Evolutionary conservation across 2,113 vertebrate species (phyloP).

Genomic region (Semnornis frantzii): DNA sequence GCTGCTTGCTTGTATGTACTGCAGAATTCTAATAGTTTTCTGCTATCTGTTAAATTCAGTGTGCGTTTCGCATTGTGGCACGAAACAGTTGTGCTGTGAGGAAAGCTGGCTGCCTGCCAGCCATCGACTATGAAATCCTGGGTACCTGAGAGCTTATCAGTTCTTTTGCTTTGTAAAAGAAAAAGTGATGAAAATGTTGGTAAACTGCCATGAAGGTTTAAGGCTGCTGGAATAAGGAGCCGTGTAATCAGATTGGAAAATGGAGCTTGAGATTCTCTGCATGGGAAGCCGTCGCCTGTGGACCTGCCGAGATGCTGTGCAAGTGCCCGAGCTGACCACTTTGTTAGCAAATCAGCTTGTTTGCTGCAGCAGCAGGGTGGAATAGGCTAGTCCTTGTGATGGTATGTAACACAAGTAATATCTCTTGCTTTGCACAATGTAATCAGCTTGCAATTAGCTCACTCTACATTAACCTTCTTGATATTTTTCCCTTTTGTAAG

Average conservation of each 20-base stretch:
- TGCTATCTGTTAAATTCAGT: slow-evolving; percentile 80
- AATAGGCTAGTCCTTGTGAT: slow-evolving; percentile 76
- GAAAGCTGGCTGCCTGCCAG: slow-evolving; percentile 88
- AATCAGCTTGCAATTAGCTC: slow-evolving; percentile 81
- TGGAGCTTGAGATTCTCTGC: slow-evolving; percentile 78
- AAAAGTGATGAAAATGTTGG: slow-evolving; percentile 84
- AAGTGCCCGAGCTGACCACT: slow-evolving; percentile 80
- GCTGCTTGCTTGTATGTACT: slow-evolving; percentile 65
- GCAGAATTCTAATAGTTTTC: slow-evolving; percentile 78
- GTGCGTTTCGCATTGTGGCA: slow-evolving; percentile 81
- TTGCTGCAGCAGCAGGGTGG: slow-evolving; percentile 77
- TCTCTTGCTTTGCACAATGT: slow-evolving; percentile 75
- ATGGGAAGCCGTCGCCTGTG: slow-evolving; percentile 78
- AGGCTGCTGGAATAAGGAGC: slow-evolving; percentile 86
- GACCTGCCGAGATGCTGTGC: slow-evolving; percentile 80
- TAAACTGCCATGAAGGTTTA: slow-evolving; percentile 89
- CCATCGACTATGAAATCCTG: slow-evolving; percentile 85
- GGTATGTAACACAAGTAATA: slow-evolving; percentile 80
- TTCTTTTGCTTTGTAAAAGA: slow-evolving; percentile 85
- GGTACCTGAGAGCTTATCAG: slow-evolving; percentile 91
- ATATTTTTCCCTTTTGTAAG: slow-evolving; percentile 69
- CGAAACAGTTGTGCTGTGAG: slow-evolving; percentile 77
- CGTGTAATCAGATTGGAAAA: slow-evolving; percentile 86
- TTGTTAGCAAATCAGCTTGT: slow-evolving; percentile 82
- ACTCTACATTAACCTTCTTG: slow-evolving; percentile 74